Evolutionary conservation across 2,888 invertebrate genomes (phyloP), one percentile per base, ranked within the genome.

Genomic region (Choristoneura rosaceana): DNA sequence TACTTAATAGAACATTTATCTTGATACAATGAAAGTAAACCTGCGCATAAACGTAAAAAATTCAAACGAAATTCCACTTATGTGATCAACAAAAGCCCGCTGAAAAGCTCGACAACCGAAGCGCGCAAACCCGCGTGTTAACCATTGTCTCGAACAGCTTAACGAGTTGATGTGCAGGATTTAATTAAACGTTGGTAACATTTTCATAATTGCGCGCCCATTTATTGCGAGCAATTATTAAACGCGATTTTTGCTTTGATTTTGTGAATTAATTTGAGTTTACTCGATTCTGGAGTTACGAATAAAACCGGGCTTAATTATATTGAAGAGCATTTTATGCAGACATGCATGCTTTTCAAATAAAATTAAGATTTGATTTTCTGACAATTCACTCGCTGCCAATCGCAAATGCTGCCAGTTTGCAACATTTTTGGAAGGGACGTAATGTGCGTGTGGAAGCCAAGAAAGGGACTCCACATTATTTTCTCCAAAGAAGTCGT

Each of bases 151-250:
- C 43, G n/a, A 43, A 33, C 34, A n/a, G 47, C 47, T 61, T 61
- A 61, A 61, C 59, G 59, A 61, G 64, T 47, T 38, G 41, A 34
- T 64, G 70, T 61, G 60, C 50, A 9, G 12, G 14, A 59, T 70
- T 70, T 60, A 70, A 65, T 70, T 60, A 70, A 70, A 66, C 50
- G 43, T 47, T 38, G 41, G 59, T 50, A 65, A 45, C 63, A 34
- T 45, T 25, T 69, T 58, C 43, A 63, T 65, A 70, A 70, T 70
- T 25, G 52, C 69, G 43, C 59, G 33, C 34, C 63, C 70, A 60
- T 65, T 70, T 70, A 65, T 25, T 63, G 62, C 69, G 65, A 52
- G 33, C 50, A 70, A 70, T 70, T 69, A 62, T 55, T n/a, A 33
- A n/a, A 63, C 41, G n/a, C 33, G 15, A 68, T 61, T 68, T 68